Evolutionary conservation across 2,888 invertebrate genomes (phyloP).

Genomic region (Achlya flavicornis): DNA sequence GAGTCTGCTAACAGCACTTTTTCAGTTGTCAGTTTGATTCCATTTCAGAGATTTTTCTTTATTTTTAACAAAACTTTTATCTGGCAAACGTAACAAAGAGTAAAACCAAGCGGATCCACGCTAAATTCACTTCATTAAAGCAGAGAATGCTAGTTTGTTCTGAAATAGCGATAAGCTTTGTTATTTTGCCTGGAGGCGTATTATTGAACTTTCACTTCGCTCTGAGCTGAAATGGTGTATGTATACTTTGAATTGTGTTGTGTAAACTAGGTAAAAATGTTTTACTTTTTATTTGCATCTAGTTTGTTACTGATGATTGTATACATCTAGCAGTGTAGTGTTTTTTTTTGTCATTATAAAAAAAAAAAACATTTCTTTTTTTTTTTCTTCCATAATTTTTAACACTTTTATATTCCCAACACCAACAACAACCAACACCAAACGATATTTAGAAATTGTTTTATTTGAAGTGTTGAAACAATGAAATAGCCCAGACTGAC

Average conservation of each 20-base stretch:
- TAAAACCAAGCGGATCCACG: conserved; percentile 23
- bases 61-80: neutral
- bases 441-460: too few species aligned
- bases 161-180: conserved; percentile 37
- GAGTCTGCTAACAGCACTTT: neutral
- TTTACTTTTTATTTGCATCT: too few species aligned
- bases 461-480: too few species aligned
- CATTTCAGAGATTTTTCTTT: neutral
- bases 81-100: conserved; percentile 20
- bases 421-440: too few species aligned
- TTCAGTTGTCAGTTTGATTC: neutral
- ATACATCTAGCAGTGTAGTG: too few species aligned
- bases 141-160: conserved; percentile 33
- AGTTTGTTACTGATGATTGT: too few species aligned
- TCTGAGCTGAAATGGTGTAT: conserved; percentile 32
- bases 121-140: conserved; percentile 42
- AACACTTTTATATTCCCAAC: too few species aligned
- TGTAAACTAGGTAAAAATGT: too few species aligned
- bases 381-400: too few species aligned
- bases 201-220: conserved; percentile 20
- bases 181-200: conserved; percentile 26
- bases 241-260: neutral
- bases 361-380: too few species aligned
- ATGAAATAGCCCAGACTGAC: too few species aligned
- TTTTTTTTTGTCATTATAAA: too few species aligned